Percentiles rank a stretch among this genome's conserved stretches.
Conservation (phyloP, 2,113 vertebrate species). For the Argyrosomus japonicus region DNA sequence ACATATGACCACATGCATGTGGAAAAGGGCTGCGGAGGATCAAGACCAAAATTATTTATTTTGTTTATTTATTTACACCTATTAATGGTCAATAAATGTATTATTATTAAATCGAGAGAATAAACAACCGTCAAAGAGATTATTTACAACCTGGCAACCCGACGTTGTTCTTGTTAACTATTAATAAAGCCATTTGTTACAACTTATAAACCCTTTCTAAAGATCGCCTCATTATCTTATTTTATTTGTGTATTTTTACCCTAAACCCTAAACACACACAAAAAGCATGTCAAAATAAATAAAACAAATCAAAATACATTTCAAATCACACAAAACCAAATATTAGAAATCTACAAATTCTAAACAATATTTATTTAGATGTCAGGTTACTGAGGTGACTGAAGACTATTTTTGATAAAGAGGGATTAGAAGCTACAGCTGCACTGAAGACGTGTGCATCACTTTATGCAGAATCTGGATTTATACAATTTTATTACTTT, state of each 20-base stretch:
- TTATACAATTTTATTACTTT: not conserved
- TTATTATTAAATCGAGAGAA: not conserved
- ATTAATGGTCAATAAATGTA: not conserved
- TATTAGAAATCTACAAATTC: not conserved
- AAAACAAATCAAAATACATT: not conserved
- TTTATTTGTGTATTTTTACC: not conserved
- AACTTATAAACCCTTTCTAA: not conserved
- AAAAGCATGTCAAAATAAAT: no score
- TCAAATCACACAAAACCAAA: not conserved
- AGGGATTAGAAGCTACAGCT: no score
- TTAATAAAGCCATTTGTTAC: conserved; percentile 7
- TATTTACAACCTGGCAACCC: not conserved
- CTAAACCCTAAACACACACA: no score
- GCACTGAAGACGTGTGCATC: no score
- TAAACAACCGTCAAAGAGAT: not conserved
- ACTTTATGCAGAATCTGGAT: conserved; percentile 25
- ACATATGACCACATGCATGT: not conserved
- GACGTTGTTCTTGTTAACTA: not conserved
- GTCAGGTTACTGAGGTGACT: not conserved
- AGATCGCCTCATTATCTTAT: not conserved
- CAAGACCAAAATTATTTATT: not conserved
- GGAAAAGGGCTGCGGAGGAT: not conserved
- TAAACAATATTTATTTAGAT: conserved; percentile 10
- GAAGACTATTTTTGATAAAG: conserved; percentile 15
- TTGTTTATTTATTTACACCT: no score